Evolutionary conservation across 2,888 invertebrate genomes (phyloP), one percentile per base, ranked within the genome.

Genomic region (Endomychus coccineus): DNA sequence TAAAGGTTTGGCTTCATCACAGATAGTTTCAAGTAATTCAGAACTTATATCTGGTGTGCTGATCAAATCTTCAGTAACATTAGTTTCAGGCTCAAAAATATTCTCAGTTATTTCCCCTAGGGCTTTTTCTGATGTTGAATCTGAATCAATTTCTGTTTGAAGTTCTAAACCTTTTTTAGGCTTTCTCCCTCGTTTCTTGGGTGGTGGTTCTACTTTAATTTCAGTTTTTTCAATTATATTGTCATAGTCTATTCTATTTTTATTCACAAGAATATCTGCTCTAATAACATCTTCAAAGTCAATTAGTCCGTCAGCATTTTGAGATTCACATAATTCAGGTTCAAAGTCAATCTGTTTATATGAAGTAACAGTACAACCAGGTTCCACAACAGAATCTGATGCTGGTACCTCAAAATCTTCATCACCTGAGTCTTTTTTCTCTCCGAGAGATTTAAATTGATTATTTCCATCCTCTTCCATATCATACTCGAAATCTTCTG

Each of bases 401-500:
- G 27, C 23, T 4, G 12, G 13, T 15, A 52, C 48, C 16, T 54
- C 44, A 34, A 52, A 57, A 36, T 56, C 56, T 24, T 56, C 55
- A 35, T 57, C 57, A 13, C 54, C 54, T 1, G 50, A 46, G 14
- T 41, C 34, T 41, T 41, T 28, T 36, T 16, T n/a, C 9, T 25
- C 39, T 28, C 32, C 36, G 9, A 39, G 37, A 14, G 40, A 17
- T 10, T 60, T 55, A 4, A 28, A 14, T 9, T 39, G 23, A 28
- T 40, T 40, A 24, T 60, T 62, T 37, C 65, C 61, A 16, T 62
- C 56, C 22, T 68, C 68, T 12, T 64, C 65, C 9, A 65, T 64
- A 41, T 71, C 72, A 46, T 73, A 71, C 41, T 72, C 71, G 44
- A 71, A 73, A 54, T 71, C 52, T 29, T 48, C 41, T 31, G 55